These are phyloP conservation scores for Cavia aperea DNA, from an alignment of 2,113 vertebrate species.

Conservation along the genomic window DNA sequence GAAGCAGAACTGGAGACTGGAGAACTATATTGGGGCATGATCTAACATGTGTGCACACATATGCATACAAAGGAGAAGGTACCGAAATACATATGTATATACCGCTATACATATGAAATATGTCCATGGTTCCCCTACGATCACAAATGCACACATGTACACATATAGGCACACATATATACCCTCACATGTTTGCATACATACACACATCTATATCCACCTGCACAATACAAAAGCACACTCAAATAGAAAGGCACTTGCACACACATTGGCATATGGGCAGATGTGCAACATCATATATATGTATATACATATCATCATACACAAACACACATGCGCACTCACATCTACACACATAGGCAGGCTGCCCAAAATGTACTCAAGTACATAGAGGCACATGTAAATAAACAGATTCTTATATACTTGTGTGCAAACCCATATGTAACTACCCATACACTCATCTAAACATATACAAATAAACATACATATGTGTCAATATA, in stretches of 20 bases:
- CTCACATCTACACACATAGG: neutral
- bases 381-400: neutral
- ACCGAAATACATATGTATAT: no score
- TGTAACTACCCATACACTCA: neutral
- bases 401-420: neutral
- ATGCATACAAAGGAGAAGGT: neutral
- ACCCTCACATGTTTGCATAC: neutral
- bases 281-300: neutral
- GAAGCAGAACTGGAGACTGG: fast-evolving
- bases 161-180: neutral
- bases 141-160: neutral
- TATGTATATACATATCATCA: neutral
- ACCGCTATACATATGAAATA: neutral
- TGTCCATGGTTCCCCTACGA: neutral
- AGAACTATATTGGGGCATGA: neutral
- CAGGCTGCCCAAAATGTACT: neutral
- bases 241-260: neutral
- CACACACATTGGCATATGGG: neutral
- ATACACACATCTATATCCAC: neutral
- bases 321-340: neutral
- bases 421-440: fast-evolving
- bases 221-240: neutral
- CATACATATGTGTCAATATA: neutral
- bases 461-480: neutral
- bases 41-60: no score